Evolutionary conservation across 1,140 invertebrate genomes (phyloP), one percentile per base, ranked within the genome.

Genomic region (Nephotettix cincticeps): DNA sequence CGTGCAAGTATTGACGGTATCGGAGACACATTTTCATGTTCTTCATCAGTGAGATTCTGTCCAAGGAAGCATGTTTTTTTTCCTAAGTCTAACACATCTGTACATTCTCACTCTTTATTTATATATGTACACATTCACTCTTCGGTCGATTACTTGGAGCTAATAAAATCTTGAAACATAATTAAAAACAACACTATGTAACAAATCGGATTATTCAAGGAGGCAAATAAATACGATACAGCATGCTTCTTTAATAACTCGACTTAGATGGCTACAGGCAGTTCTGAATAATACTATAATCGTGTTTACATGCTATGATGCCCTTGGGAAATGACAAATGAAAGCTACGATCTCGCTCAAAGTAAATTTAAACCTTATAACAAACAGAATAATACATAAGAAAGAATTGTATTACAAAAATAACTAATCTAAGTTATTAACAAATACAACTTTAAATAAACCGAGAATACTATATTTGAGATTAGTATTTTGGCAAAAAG

Each of bases 1-100:
- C 21, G 56, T 61, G 56, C 56, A 61, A 61, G 56, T 61, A 27
- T 29, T 61, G 14, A 21, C 14, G 3, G 56, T 27, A 61, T 27
- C n/a, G 27, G 56, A 61, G 25, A 61, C 56, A 61, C 56, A 6
- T 61, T 28, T 27, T 61, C 14, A 27, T 11, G 21, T 29, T 61
- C 56, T 61, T 25, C 28, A 29, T 61, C 56, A 14, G 27, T 61
- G 56, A 61, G 56, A 61, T 61, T 61, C 56, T 25, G 27, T 61
- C 56, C 70, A 54, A 72, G 73, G 73, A 74, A 74, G 73, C 73
- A 74, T 74, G 67, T 40, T 21, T 23, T 69, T 47, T 28, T 36
- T 47, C 61, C 43, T 65, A 63, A 71, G 36, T 67, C 21, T 43
- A 67, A 67, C 30, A 36, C 64, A 25, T 43, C n/a, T 51, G 47